phyloP scores from a whole-genome alignment of 2,797 vertebrate genomes.

The Synaphobranchus kaupii region DNA sequence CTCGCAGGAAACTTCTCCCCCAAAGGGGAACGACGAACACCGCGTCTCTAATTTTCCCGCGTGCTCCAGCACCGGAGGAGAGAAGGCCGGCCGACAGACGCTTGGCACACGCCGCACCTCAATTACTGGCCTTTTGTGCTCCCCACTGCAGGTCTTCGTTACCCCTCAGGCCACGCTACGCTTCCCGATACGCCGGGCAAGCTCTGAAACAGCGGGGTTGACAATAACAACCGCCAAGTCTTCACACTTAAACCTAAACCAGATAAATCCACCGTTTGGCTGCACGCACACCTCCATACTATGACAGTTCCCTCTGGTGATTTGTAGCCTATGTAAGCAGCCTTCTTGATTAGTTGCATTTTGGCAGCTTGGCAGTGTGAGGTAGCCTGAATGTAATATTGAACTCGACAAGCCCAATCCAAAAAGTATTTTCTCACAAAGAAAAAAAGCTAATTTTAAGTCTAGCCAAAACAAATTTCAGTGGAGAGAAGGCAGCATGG shows the following conservation, averaged over 20 bases:
- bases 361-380: neutral
- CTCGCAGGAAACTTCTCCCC: neutral
- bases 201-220: neutral
- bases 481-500: too few species aligned
- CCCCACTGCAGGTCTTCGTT: neutral
- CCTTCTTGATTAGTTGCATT: neutral
- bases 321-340: neutral
- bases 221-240: neutral
- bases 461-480: too few species aligned
- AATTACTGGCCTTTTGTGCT: neutral
- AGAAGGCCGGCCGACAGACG: neutral
- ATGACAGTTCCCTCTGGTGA: neutral
- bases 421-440: too few species aligned
- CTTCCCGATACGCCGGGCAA: neutral
- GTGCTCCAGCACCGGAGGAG: neutral
- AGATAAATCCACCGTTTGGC: neutral
- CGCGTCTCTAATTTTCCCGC: neutral
- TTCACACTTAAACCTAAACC: neutral
- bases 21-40: neutral
- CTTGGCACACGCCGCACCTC: neutral
- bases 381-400: neutral
- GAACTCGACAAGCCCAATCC: neutral
- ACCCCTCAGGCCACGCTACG: neutral
- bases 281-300: neutral
- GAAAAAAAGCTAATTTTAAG: too few species aligned